Percentiles rank a stretch among this genome's conserved stretches.
Evolutionary conservation across 2,113 vertebrate species (phyloP).

Genomic region (Rhagologus leucostigma): DNA sequence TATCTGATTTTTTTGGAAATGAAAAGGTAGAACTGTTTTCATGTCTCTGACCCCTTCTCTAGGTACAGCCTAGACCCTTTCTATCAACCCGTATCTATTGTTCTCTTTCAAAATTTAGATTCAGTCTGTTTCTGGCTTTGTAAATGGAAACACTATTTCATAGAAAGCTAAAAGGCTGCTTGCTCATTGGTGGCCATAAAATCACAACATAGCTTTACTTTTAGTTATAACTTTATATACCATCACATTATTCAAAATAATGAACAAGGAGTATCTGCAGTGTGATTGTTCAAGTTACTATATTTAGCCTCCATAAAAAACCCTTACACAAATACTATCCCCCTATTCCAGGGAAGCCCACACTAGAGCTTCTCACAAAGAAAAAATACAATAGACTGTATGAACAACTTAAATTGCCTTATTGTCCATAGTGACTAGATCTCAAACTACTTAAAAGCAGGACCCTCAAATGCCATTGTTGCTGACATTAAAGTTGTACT

Average conservation of each 20-base stretch:
- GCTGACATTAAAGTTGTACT: neutral
- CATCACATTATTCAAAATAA: neutral
- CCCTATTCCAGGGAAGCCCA: neutral
- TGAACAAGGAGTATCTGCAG: neutral
- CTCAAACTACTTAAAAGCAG: neutral
- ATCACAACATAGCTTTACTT: neutral
- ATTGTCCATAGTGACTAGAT: neutral
- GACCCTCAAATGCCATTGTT: neutral
- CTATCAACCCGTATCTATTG: neutral
- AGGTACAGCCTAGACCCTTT: neutral
- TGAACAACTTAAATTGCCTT: neutral
- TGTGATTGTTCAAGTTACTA: neutral
- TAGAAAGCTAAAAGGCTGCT: neutral
- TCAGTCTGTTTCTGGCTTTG: neutral
- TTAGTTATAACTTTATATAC: neutral
- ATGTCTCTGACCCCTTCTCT: neutral
- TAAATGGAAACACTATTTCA: neutral
- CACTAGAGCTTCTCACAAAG: neutral
- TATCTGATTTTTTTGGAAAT: neutral
- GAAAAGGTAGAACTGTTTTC: neutral
- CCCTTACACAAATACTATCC: neutral
- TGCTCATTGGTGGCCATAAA: neutral
- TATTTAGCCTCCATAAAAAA: neutral
- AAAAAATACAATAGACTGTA: neutral
- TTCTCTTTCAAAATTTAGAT: neutral